Percentiles rank a stretch among this genome's conserved stretches.
These are phyloP conservation scores for Lasioglossum oenotherae DNA, from an alignment of 2,888 invertebrate species.

Conservation along the genomic window DNA sequence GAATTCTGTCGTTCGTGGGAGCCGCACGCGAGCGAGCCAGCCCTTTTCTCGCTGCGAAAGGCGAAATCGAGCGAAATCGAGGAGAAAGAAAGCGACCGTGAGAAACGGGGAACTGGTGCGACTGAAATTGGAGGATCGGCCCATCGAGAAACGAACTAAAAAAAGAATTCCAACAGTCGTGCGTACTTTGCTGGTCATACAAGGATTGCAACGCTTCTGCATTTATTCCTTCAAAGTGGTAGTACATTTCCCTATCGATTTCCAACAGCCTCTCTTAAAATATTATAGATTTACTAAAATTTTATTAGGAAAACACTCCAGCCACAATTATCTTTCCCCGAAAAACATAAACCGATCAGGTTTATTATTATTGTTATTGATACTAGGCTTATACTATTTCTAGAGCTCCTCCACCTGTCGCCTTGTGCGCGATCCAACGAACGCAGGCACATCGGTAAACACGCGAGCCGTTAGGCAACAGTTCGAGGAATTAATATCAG, in stretches of 20 bases:
- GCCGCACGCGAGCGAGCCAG: neutral
- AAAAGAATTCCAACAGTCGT: neutral
- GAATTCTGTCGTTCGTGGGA: conserved; percentile 18
- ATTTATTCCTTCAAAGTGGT: too few species aligned
- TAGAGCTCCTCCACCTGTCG: neutral
- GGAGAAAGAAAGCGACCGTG: neutral
- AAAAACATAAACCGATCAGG: neutral
- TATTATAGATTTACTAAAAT: too few species aligned
- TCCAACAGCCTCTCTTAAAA: too few species aligned
- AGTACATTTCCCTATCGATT: too few species aligned
- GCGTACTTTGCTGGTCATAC: neutral
- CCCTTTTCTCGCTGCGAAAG: neutral
- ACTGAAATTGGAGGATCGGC: neutral
- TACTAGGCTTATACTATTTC: too few species aligned
- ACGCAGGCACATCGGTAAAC: neutral
- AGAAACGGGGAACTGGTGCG: conserved; percentile 3
- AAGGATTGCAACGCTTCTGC: neutral
- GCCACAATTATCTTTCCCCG: neutral
- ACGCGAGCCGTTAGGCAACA: neutral
- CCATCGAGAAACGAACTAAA: neutral
- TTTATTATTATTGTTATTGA: too few species aligned
- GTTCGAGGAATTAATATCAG: conserved; percentile 3
- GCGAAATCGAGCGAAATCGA: conserved; percentile 20
- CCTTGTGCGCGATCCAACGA: neutral
- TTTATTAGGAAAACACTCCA: too few species aligned